A percentile compares a stretch with the other conserved stretches of the same genome.
Evolutionary conservation across 2,888 invertebrate species (phyloP).

Genomic region (Meliscaeva auricollis): DNA sequence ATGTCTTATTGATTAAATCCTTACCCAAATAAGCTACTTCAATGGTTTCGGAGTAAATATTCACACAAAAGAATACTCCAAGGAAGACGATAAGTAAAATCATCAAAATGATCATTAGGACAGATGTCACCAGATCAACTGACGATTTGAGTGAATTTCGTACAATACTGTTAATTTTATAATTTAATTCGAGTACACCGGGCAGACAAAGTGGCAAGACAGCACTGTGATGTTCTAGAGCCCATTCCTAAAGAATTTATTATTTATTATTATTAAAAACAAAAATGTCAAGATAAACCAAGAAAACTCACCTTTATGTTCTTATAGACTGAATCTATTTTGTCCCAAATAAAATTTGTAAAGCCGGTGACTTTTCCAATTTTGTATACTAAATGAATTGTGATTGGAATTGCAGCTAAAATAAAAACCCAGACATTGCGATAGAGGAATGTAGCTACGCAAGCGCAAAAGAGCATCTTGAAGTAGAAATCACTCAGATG

Average conservation of each 20-base stretch:
- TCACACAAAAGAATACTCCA: conserved; percentile 88
- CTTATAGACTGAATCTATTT: conserved; percentile 78
- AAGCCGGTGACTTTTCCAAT: conserved; percentile 81
- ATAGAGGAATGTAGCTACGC: conserved; percentile 93
- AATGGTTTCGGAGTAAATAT: conserved; percentile 97
- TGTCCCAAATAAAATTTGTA: conserved; percentile 79
- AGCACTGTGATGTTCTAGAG: conserved; percentile 86
- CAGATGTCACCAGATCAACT: conserved; percentile 94
- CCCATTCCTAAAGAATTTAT: conserved; percentile 84
- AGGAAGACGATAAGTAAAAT: conserved; percentile 91
- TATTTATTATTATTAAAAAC: neutral
- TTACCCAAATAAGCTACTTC: conserved; percentile 95
- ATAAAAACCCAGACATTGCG: conserved; percentile 93
- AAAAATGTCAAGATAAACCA: neutral
- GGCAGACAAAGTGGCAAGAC: conserved; percentile 91
- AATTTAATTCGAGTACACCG: conserved; percentile 89
- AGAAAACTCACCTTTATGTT: conserved; percentile 76
- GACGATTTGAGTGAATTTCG: conserved; percentile 89
- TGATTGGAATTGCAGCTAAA: conserved; percentile 90
- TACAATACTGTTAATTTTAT: conserved; percentile 87
- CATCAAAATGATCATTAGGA: conserved; percentile 93
- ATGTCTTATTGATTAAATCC: conserved; percentile 94
- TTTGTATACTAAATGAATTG: conserved; percentile 80
- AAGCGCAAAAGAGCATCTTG: conserved; percentile 92
- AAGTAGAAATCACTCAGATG: conserved; percentile 89